A percentile compares a stretch with the other conserved stretches of the same genome.
Conservation (phyloP, 2,888 invertebrate species). For the Agrypnus murinus region DNA sequence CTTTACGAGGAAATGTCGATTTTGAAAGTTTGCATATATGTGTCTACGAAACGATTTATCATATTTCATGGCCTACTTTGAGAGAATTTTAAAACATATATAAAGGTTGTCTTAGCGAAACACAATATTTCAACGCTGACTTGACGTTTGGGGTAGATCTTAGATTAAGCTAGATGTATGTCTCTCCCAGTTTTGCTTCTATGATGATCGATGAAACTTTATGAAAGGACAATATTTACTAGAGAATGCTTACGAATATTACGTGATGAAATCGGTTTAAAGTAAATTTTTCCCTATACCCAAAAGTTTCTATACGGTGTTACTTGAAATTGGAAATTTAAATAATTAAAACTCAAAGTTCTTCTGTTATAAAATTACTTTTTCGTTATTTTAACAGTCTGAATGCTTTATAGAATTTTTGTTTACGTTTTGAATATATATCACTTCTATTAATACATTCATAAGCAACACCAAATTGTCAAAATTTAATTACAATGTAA, state of each 20-base stretch:
- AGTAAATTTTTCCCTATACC: no score
- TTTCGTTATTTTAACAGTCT: no score
- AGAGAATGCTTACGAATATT: constrained; percentile 8
- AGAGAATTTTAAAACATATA: constrained; percentile 27
- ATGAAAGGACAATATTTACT: constrained; percentile 18
- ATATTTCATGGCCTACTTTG: constrained; percentile 24
- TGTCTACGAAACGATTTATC: constrained; percentile 18
- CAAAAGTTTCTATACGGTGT: no score
- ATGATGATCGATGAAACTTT: constrained; percentile 26
- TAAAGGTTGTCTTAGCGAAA: constrained; percentile 28
- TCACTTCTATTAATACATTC: no score
- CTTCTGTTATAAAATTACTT: no score
- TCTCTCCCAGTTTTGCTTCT: constrained; percentile 23
- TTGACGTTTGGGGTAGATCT: constrained; percentile 26
- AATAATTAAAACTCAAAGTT: no score
- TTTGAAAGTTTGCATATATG: constrained; percentile 24
- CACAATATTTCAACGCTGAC: constrained; percentile 26
- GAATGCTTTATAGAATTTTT: no score
- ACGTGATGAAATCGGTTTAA: neutral
- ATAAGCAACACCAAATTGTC: no score
- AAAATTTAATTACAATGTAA: no score
- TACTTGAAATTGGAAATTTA: no score
- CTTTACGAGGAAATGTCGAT: constrained; percentile 7
- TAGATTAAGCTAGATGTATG: constrained; percentile 28
- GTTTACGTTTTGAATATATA: no score